Conservation (phyloP, 1,140 invertebrate genomes). For the Triops longicaudatus region DNA sequence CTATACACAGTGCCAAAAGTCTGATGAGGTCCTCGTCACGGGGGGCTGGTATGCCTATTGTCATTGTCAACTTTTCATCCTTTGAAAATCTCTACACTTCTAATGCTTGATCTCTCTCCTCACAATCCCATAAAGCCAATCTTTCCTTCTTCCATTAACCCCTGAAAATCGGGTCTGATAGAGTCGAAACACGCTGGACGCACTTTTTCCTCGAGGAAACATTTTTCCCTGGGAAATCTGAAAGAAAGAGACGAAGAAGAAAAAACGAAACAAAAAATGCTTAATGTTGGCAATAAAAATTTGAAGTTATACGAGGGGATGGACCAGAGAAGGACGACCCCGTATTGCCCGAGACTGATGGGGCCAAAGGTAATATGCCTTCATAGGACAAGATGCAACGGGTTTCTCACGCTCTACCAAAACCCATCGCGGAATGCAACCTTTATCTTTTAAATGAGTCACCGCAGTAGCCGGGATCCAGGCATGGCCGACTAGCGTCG, state of each 20-base stretch:
- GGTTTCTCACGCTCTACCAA: not conserved
- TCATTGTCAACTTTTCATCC: conserved; percentile 15
- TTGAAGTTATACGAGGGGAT: conserved; percentile 7
- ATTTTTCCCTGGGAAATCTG: not conserved
- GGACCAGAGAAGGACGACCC: not conserved
- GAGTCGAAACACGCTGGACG: no score
- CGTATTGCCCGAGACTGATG: not conserved
- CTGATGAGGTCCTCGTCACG: conserved; percentile 5
- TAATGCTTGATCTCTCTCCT: not conserved
- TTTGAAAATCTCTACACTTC: not conserved
- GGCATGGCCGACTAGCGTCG: not conserved
- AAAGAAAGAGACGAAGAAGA: not conserved
- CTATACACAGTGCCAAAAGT: not conserved
- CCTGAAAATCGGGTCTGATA: not conserved
- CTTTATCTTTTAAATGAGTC: conserved; percentile 3
- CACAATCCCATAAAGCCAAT: not conserved
- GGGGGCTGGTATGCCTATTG: conserved; percentile 4
- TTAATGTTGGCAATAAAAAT: conserved; percentile 11
- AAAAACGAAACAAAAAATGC: conserved; percentile 1
- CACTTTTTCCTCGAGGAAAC: not conserved
- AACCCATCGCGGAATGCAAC: not conserved
- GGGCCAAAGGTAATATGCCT: not conserved
- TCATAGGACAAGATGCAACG: not conserved
- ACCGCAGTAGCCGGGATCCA: not conserved
- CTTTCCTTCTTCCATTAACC: not conserved